Evolutionary conservation across 2,797 vertebrate genomes (phyloP).

Genomic region (Bradypus variegatus): DNA sequence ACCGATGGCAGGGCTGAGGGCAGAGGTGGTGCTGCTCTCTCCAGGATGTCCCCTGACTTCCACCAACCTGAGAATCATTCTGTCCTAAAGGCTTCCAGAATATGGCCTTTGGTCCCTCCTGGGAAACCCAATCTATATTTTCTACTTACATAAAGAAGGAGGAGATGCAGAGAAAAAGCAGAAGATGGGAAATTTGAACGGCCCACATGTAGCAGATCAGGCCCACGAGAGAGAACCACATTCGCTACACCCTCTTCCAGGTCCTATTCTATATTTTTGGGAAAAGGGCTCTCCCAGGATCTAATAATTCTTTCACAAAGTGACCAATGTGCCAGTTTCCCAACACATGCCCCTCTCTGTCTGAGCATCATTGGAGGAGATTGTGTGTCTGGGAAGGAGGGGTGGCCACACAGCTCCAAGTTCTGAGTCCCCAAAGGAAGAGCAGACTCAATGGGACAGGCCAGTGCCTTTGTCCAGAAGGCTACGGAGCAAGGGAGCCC

Average conservation of each 20-base stretch:
- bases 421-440: neutral
- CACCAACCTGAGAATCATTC: neutral
- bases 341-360: neutral
- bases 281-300: neutral
- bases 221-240: neutral
- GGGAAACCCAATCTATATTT: neutral
- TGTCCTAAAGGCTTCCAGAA: neutral
- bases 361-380: neutral
- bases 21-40: neutral
- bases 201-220: neutral
- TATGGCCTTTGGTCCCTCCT: neutral
- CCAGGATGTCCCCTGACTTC: neutral
- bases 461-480: neutral
- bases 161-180: neutral
- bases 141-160: neutral
- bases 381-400: neutral
- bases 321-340: neutral
- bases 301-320: neutral
- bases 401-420: neutral
- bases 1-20: neutral
- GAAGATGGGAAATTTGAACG: neutral
- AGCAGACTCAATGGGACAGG: neutral
- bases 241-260: neutral
- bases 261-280: neutral
- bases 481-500: neutral